These are phyloP conservation scores for Sparidentex hasta DNA, from an alignment of 2,797 vertebrate species.

Conservation along the genomic window DNA sequence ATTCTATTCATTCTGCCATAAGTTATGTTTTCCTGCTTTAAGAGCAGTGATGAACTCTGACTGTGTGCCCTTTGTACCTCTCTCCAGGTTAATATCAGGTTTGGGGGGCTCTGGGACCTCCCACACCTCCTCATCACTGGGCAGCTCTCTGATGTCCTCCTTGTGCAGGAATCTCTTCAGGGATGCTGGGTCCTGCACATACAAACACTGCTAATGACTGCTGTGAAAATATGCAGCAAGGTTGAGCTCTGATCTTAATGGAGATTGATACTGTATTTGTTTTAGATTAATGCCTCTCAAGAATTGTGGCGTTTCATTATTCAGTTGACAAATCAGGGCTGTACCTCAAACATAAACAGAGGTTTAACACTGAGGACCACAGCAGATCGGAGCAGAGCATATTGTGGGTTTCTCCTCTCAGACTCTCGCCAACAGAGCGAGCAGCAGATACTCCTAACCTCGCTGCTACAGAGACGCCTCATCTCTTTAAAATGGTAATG, in stretches of 20 bases:
- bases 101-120: constrained; percentile 81
- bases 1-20: neutral
- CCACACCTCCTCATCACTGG: constrained; percentile 81
- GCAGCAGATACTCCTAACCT: neutral
- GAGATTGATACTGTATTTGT: neutral
- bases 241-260: neutral
- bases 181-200: constrained; percentile 67
- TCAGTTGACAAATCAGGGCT: neutral
- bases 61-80: constrained; percentile 54
- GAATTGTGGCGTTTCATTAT: neutral
- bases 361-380: neutral
- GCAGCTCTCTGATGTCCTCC: constrained; percentile 82
- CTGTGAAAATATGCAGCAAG: neutral
- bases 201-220: neutral
- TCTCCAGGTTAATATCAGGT: constrained; percentile 60
- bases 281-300: neutral
- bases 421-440: constrained; percentile 2
- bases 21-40: neutral
- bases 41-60: neutral
- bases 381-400: neutral
- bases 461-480: constrained; percentile 10
- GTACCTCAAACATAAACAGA: neutral
- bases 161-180: constrained; percentile 76
- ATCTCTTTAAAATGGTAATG: constrained; percentile 39
- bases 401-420: constrained; percentile 3